Evolutionary conservation across 2,797 vertebrate species (phyloP).

Genomic region (Ataeniobius toweri): DNA sequence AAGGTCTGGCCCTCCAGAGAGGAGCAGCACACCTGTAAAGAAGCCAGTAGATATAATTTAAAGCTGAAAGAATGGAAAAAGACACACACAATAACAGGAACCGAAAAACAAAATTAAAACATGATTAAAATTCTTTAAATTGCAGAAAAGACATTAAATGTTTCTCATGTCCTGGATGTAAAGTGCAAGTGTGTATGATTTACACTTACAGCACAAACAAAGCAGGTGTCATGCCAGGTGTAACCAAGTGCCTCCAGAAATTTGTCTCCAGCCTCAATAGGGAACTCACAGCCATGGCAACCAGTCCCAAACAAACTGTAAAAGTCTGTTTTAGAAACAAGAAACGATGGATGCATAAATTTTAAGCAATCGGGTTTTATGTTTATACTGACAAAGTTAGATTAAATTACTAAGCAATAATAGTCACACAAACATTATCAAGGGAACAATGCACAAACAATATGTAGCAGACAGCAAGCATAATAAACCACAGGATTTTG

Average conservation of each 20-base stretch:
- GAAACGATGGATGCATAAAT: background rate
- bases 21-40: slow-evolving; percentile 88
- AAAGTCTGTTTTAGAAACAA: slow-evolving; percentile 83
- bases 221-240: slow-evolving; percentile 98
- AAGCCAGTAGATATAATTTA: slow-evolving; percentile 4
- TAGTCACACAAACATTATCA: background rate
- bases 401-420: background rate
- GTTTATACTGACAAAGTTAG: background rate
- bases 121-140: background rate
- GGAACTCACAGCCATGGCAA: slow-evolving; percentile 96
- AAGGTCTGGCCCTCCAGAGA: slow-evolving; percentile 93
- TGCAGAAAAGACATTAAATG: background rate
- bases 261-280: slow-evolving; percentile 95
- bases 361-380: background rate
- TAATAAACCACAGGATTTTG: background rate
- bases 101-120: background rate
- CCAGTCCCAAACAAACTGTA: slow-evolving; percentile 92
- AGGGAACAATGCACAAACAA: background rate
- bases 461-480: background rate
- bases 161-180: background rate
- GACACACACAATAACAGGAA: background rate
- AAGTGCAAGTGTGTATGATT: background rate
- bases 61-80: background rate
- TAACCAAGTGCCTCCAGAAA: slow-evolving; percentile 94
- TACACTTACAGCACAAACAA: slow-evolving; percentile 92